These are phyloP conservation scores for Galeopsomyia nigrocyanea DNA, from an alignment of 2,888 invertebrate species.

Conservation along the genomic window DNA sequence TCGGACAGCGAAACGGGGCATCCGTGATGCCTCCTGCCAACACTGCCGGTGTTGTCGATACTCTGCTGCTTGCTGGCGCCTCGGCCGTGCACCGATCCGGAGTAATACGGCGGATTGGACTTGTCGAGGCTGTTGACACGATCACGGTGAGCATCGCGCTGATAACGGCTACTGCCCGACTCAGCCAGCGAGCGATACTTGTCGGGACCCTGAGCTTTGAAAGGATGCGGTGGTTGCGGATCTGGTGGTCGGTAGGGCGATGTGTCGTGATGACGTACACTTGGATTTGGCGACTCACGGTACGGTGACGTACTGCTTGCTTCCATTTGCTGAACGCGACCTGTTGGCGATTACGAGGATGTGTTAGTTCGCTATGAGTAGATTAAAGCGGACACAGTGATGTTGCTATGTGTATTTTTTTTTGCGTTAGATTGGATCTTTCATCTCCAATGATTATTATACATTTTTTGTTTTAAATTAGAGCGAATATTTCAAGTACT, in stretches of 20 bases:
- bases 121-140: slow-evolving; percentile 67
- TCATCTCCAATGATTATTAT: too few relatives aligned
- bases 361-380: too few relatives aligned
- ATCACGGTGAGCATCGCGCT: slow-evolving; percentile 62
- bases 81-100: slow-evolving; percentile 59
- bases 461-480: too few relatives aligned
- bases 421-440: too few relatives aligned
- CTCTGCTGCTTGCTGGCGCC: slow-evolving; percentile 57
- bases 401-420: too few relatives aligned
- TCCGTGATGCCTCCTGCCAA: slow-evolving; percentile 61
- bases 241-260: slow-evolving; percentile 64
- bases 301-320: slow-evolving; percentile 64
- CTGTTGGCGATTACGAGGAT: slow-evolving; percentile 44
- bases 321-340: slow-evolving; percentile 59
- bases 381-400: too few relatives aligned
- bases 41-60: slow-evolving; percentile 58
- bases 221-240: slow-evolving; percentile 54
- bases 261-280: slow-evolving; percentile 62
- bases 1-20: slow-evolving; percentile 64
- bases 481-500: too few relatives aligned
- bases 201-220: slow-evolving; percentile 59
- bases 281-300: slow-evolving; percentile 63
- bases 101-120: slow-evolving; percentile 61
- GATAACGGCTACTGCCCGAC: slow-evolving; percentile 56
- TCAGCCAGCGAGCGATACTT: slow-evolving; percentile 64